Conservation (phyloP, 2,888 invertebrate genomes). For the Reticulitermes lucifugus region DNA sequence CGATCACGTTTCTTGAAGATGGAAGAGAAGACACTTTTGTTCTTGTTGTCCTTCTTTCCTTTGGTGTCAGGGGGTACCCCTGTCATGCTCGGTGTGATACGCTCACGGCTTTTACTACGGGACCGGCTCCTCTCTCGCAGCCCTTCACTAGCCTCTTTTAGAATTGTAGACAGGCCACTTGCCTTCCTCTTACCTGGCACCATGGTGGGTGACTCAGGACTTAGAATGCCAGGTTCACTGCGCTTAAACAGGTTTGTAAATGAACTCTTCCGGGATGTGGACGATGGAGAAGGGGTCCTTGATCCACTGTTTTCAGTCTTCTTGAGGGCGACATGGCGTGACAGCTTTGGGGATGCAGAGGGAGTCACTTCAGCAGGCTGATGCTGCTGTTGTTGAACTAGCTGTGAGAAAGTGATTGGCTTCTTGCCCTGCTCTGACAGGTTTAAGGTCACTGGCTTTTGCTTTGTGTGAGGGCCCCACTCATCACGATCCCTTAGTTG, state of each 20-base stretch:
- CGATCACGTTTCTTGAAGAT: constrained; percentile 57
- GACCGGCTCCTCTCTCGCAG: constrained; percentile 65
- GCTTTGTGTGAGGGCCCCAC: constrained; percentile 22
- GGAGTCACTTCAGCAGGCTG: constrained; percentile 39
- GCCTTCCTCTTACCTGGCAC: constrained; percentile 59
- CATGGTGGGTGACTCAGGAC: constrained; percentile 72
- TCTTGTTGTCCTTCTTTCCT: constrained; percentile 60
- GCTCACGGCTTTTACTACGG: constrained; percentile 76
- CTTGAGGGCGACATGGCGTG: constrained; percentile 54
- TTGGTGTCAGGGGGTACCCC: constrained; percentile 48
- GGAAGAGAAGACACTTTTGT: constrained; percentile 63
- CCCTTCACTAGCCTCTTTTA: constrained; percentile 61
- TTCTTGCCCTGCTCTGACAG: constrained; percentile 47
- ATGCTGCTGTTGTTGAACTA: constrained; percentile 15
- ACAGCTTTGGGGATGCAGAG: constrained; percentile 52
- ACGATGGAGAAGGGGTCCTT: constrained; percentile 76
- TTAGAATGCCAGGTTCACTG: constrained; percentile 71
- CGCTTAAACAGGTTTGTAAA: constrained; percentile 85
- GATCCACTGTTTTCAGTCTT: constrained; percentile 60
- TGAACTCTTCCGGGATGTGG: constrained; percentile 81
- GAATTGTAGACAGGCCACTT: constrained; percentile 60
- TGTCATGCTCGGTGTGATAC: constrained; percentile 59
- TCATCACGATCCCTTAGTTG: constrained; percentile 31
- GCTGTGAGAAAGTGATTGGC: constrained; percentile 29
- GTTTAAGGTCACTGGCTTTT: constrained; percentile 52